Percentiles rank a stretch among this genome's conserved stretches.
phyloP scores from a whole-genome alignment of 2,888 invertebrate genomes.

The Plebejus melissa region DNA sequence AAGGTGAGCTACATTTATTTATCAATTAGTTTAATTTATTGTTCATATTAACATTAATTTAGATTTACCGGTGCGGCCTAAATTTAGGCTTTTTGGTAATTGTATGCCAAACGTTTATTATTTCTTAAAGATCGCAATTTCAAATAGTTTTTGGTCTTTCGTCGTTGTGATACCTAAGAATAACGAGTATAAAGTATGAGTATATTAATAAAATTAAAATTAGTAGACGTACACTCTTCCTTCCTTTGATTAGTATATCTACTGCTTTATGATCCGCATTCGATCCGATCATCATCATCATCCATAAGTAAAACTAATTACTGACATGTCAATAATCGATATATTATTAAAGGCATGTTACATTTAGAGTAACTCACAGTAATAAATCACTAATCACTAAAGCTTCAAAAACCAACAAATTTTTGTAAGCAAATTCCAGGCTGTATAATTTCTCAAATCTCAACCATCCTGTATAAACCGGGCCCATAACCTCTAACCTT shows the following conservation, averaged over 20 bases:
- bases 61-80: background rate
- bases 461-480: background rate
- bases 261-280: no score
- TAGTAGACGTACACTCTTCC: no score
- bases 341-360: no score
- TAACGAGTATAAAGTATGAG: no score
- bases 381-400: no score
- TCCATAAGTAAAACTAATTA: no score
- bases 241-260: no score
- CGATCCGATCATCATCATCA: no score
- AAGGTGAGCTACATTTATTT: conserved; percentile 3
- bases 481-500: conserved; percentile 2
- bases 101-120: background rate
- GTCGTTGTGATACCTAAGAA: no score
- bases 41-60: background rate
- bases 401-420: background rate
- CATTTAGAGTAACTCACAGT: no score
- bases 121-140: background rate
- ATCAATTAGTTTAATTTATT: conserved; percentile 8
- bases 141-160: background rate
- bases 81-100: background rate
- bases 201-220: no score
- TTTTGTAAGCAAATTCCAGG: background rate
- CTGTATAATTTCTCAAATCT: background rate
- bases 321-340: no score